Evolutionary conservation across 2,888 invertebrate genomes (phyloP), one percentile per base, ranked within the genome.

Genomic region (Phania funesta): DNA sequence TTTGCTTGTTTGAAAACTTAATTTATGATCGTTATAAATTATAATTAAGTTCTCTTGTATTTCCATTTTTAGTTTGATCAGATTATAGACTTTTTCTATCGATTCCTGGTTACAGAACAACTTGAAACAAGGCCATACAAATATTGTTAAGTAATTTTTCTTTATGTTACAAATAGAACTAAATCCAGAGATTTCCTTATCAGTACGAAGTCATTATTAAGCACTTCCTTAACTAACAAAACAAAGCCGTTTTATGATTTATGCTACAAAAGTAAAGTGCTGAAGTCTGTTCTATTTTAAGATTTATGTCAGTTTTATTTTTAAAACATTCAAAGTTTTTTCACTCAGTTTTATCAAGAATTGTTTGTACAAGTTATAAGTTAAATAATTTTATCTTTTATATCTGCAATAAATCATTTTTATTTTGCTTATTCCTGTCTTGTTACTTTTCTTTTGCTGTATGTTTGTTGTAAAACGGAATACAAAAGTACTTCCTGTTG

Each of bases 11-110:
- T 29, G 8, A 18, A 5, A 20, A 20, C 13, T n/a, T 29, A 58
- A 75, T 75, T 75, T 75, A 75, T 75, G 56, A 58, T 11, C 48
- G 46, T 22, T 16, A 75, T 75, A 58, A 58, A 75, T 75, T 67
- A 50, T 58, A 46, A 75, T 75, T 35, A 35, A 54, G 20, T 54
- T 46, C 56, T 22, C 16, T 56, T 20, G 52, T 46, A 32, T 56
- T 6, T n/a, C 22, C 16, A 9, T 35, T 16, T 22, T 16, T 7
- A 22, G 11, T 56, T 41, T 62, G 8, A 9, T 20, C 6, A 54
- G 29, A 48, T 35, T 18, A 24, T 48, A 58, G 56, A 44, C 22
- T 52, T n/a, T n/a, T n/a, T n/a, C n/a, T n/a, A n/a, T n/a, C n/a
- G n/a, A n/a, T n/a, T n/a, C n/a, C n/a, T n/a, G n/a, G n/a, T n/a